Evolutionary conservation across 23 tunicate species (phyloP).

Genomic region (Diplosoma virens): DNA sequence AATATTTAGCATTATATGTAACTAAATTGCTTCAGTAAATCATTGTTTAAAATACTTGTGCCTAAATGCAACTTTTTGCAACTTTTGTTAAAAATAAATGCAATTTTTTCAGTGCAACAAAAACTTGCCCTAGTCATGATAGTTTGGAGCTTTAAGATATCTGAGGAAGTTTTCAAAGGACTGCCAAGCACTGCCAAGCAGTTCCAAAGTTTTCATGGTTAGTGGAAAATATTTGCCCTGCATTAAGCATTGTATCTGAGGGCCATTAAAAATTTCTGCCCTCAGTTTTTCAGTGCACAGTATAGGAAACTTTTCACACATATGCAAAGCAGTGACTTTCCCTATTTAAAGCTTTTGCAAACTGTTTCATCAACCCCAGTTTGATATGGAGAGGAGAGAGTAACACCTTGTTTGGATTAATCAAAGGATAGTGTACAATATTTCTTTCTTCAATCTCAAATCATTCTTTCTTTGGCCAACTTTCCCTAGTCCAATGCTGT

Average conservation of each 20-base stretch:
- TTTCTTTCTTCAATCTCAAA: not conserved
- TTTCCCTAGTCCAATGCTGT: conserved; percentile 1
- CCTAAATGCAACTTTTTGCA: too few species aligned
- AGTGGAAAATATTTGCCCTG: not conserved
- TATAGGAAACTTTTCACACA: not conserved
- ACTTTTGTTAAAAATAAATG: too few species aligned
- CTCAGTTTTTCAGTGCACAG: not conserved
- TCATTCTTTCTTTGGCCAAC: conserved; percentile 9
- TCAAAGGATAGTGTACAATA: conserved; percentile 8
- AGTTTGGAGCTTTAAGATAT: too few species aligned
- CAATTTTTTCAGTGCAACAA: too few species aligned
- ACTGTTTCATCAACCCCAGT: not conserved
- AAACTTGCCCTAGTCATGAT: too few species aligned
- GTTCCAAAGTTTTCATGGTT: not conserved
- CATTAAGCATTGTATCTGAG: conserved; percentile 1
- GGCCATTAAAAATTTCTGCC: conserved; percentile 10
- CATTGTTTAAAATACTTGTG: too few species aligned
- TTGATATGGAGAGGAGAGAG: not conserved
- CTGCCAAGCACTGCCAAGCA: too few species aligned
- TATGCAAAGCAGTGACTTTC: conserved; percentile 9
- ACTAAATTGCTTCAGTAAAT: too few species aligned
- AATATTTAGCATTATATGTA: too few species aligned
- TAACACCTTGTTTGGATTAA: not conserved
- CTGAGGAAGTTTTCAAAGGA: too few species aligned
- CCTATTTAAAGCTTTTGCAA: conserved; percentile 5